These are phyloP conservation scores for Sciurus vulgaris DNA, from an alignment of 2,797 vertebrate species.

Conservation along the genomic window DNA sequence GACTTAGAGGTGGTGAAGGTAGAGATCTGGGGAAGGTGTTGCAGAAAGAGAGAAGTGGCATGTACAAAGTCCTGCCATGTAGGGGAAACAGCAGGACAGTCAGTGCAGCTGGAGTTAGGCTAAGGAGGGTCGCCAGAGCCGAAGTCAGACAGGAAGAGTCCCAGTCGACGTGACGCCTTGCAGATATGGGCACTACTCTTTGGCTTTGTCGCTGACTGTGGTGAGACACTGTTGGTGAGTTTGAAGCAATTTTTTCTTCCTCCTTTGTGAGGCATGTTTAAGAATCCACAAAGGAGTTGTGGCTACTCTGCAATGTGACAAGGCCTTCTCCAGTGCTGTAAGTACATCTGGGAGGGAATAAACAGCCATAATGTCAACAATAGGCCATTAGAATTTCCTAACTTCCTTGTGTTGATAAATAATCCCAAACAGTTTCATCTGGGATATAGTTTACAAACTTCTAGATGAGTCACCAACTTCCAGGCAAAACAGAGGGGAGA, in stretches of 20 bases:
- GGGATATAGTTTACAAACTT: background rate
- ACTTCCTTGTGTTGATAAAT: background rate
- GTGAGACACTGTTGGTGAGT: background rate
- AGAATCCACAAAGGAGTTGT: background rate
- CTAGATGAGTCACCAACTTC: conserved; percentile 41
- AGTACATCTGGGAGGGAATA: background rate
- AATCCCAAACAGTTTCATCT: background rate
- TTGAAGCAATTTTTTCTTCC: background rate
- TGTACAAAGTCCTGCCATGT: background rate
- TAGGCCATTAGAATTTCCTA: background rate
- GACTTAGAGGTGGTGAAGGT: background rate
- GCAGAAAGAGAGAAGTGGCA: background rate
- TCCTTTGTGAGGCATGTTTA: background rate
- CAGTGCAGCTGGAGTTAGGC: background rate
- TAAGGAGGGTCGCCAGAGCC: background rate
- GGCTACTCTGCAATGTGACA: background rate
- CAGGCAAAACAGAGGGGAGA: background rate
- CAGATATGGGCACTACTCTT: background rate
- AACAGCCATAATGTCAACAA: background rate
- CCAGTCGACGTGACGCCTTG: background rate
- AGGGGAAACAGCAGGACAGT: background rate
- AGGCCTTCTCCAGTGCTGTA: background rate
- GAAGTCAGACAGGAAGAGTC: background rate
- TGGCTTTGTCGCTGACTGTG: background rate
- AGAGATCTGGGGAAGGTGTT: background rate